Percentiles rank a stretch among this genome's conserved stretches.
Conservation (phyloP, 2,888 invertebrate genomes). For the Pimpla rufipes region DNA sequence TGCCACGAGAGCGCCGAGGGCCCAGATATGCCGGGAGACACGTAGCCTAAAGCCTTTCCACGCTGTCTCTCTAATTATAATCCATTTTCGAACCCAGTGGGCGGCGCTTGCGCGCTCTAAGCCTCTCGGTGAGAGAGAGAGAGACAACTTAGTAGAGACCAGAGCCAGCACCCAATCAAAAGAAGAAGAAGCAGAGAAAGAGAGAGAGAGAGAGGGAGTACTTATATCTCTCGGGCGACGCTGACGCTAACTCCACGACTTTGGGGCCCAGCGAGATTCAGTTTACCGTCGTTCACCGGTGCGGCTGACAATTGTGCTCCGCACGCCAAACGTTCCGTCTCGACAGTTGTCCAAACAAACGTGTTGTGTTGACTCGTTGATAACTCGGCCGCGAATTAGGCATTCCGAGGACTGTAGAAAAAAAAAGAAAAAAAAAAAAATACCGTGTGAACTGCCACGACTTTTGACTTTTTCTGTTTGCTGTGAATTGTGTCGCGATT, state of each 20-base stretch:
- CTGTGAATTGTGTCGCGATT: slow-evolving; percentile 8
- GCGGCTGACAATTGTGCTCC: not conserved
- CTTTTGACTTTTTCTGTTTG: not conserved
- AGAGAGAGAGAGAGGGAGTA: not conserved
- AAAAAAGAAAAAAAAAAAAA: no score
- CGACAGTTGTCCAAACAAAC: slow-evolving; percentile 42
- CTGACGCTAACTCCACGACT: not conserved
- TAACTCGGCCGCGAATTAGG: not conserved
- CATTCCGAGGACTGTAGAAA: not conserved
- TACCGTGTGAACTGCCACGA: not conserved
- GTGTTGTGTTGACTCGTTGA: not conserved
- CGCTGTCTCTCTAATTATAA: slow-evolving; percentile 24
- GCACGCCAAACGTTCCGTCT: not conserved
- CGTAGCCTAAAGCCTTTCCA: slow-evolving; percentile 43
- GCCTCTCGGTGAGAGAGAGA: not conserved
- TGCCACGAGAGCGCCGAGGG: slow-evolving; percentile 22
- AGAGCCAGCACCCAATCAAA: no score
- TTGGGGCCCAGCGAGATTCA: not conserved
- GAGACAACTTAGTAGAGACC: no score
- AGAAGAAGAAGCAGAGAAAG: no score
- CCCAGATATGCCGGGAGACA: slow-evolving; percentile 35
- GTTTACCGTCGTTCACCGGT: slow-evolving; percentile 19
- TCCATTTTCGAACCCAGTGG: slow-evolving; percentile 29
- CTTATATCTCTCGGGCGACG: not conserved
- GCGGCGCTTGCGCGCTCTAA: not conserved